Evolutionary conservation across 2,888 invertebrate genomes (phyloP), one percentile per base, ranked within the genome.

Genomic region (Isotomurus palustris): DNA sequence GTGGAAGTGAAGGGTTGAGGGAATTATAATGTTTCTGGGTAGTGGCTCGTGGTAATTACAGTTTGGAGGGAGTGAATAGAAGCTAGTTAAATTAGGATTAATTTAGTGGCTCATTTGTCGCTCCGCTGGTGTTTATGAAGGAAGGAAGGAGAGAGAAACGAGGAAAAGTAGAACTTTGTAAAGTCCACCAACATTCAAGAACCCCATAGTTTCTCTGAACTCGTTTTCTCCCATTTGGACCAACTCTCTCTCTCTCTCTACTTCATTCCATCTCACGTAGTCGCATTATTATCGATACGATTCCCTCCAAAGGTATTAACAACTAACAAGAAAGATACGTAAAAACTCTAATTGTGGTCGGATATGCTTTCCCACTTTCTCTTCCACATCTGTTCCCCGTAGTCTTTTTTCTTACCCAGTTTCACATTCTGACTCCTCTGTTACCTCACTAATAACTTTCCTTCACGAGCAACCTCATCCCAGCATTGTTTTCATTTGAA

Each of bases 61-160:
- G 49, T 60, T 47, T 49, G 24, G 28, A 41, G 40, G 25, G 41
- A 25, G 40, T 56, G 58, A 58, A 60, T 60, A 40, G 58, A 53
- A 56, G 55, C 58, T 61, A 57, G 57, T 59, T 52, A 61, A 61
- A 59, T 64, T 59, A 59, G 61, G 61, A 64, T 64, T 64, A 64
- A 64, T 61, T 64, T 61, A 58, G 53, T 43, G 58, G 29, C 53
- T 56, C 58, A 61, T 64, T 64, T 61, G 56, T 57, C 59, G 64
- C 64, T 59, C 60, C 44, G 61, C 12, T 64, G 61, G 57, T 64
- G 64, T 57, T 64, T 64, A 59, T 59, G 54, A 57, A 58, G 53
- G 51, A 38, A 56, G n/a, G 45, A 53, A 32, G 32, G 32, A 14
- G 32, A 32, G 14, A 32, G 32, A 10, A 36, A 40, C 29, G 21